These are phyloP conservation scores for Hippocampus zosterae DNA, from an alignment of 2,113 vertebrate genomes.

Conservation along the genomic window DNA sequence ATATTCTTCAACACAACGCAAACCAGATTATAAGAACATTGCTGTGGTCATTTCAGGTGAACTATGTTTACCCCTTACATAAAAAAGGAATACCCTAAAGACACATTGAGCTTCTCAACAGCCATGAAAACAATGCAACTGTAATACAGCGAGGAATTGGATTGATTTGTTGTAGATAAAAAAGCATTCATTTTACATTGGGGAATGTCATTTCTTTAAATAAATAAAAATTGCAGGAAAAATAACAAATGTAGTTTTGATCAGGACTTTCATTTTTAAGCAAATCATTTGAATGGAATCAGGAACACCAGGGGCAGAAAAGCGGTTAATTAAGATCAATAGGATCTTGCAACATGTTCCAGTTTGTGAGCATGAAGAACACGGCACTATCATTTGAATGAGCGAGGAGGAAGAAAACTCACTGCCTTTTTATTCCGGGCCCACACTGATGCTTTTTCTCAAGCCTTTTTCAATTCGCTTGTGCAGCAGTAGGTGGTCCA, in stretches of 20 bases:
- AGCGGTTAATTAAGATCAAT: slow-evolving; percentile 55
- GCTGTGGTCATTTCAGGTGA: too few relatives aligned
- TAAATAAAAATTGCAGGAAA: slow-evolving; percentile 19
- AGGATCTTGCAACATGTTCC: slow-evolving; percentile 43
- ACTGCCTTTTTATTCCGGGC: not conserved
- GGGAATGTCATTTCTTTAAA: slow-evolving; percentile 38
- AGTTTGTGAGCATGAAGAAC: slow-evolving; percentile 43
- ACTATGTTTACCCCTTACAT: too few relatives aligned
- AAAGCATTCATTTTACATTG: slow-evolving; percentile 29
- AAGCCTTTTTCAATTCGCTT: not conserved
- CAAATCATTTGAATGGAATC: slow-evolving; percentile 33
- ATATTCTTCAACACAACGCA: too few relatives aligned
- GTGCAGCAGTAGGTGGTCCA: slow-evolving; percentile 1
- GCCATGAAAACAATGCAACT: not conserved
- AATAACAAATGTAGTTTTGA: slow-evolving; percentile 41
- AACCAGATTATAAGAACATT: too few relatives aligned
- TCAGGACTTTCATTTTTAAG: slow-evolving; percentile 30
- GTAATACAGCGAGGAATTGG: slow-evolving; percentile 35
- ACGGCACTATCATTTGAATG: slow-evolving; percentile 37
- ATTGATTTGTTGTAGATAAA: slow-evolving; percentile 45
- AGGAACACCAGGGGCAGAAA: slow-evolving; percentile 30
- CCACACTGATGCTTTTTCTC: not conserved
- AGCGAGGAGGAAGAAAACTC: slow-evolving; percentile 3
- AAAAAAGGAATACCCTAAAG: not conserved
- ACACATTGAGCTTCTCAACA: not conserved